A percentile compares a stretch with the other conserved stretches of the same genome.
phyloP scores from a whole-genome alignment of 2,888 invertebrate genomes.

The Alviniconcha strummeri region DNA sequence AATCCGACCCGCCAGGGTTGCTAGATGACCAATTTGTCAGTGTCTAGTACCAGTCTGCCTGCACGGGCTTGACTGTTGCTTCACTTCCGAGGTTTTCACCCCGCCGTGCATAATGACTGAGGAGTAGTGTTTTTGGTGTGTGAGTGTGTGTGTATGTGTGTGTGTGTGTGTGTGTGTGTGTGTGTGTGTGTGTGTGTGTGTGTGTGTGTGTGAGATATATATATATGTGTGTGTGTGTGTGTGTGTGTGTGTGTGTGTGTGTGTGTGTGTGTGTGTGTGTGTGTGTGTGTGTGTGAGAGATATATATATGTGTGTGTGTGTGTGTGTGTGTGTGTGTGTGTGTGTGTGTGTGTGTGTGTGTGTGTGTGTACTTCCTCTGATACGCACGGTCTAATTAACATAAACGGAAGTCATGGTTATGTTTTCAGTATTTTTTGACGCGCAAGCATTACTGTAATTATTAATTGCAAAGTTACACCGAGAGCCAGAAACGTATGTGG shows the following conservation, averaged over 20 bases:
- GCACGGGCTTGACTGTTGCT: no score
- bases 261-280: constrained; percentile 11
- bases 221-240: neutral
- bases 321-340: neutral
- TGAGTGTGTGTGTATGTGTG: neutral
- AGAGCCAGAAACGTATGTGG: no score
- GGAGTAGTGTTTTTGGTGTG: no score
- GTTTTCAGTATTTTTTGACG: no score
- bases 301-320: neutral
- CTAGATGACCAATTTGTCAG: no score
- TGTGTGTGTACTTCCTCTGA: neutral
- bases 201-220: neutral
- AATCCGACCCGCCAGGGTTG: no score
- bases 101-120: no score
- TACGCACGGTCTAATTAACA: neutral
- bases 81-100: no score
- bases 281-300: neutral
- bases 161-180: neutral
- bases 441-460: no score
- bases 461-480: no score
- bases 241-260: neutral
- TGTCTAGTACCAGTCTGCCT: no score
- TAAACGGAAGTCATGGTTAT: no score
- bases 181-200: neutral
- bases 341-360: constrained; percentile 5